Conservation (phyloP, 2,888 invertebrate genomes). For the Argyresthia goedartella region DNA sequence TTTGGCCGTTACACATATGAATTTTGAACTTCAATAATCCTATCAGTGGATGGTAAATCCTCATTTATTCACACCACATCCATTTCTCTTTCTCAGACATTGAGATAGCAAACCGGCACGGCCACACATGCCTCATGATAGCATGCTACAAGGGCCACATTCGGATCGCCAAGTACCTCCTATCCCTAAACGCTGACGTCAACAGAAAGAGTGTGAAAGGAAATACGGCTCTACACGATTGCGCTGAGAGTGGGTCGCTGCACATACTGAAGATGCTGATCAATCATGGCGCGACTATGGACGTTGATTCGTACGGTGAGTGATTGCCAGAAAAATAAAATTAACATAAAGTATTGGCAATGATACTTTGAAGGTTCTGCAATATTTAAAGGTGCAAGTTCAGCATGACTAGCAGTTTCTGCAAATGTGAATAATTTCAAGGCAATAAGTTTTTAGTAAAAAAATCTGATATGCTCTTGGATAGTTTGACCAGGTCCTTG, state of each 20-base stretch:
- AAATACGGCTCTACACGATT: slow-evolving; percentile 98
- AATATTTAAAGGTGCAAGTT: too few species aligned
- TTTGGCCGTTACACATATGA: too few species aligned
- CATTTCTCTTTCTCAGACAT: slow-evolving; percentile 73
- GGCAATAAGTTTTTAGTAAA: too few species aligned
- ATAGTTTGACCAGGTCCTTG: too few species aligned
- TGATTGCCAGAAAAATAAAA: background rate
- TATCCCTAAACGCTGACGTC: slow-evolving; percentile 89
- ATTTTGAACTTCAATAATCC: too few species aligned
- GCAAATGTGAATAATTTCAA: too few species aligned
- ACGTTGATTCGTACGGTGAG: slow-evolving; percentile 91
- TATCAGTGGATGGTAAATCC: too few species aligned
- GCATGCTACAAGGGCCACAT: slow-evolving; percentile 97
- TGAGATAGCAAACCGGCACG: slow-evolving; percentile 95
- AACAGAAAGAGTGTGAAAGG: slow-evolving; percentile 93
- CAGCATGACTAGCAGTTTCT: too few species aligned
- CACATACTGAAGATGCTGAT: slow-evolving; percentile 92
- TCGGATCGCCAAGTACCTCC: slow-evolving; percentile 89
- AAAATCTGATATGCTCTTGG: too few species aligned
- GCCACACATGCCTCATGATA: slow-evolving; percentile 98
- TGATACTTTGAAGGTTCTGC: too few species aligned
- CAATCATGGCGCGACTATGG: slow-evolving; percentile 90
- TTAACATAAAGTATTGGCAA: too few species aligned
- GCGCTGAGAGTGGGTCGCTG: slow-evolving; percentile 95
- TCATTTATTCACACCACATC: too few species aligned